Evolutionary conservation across 2,888 invertebrate genomes (phyloP).

Genomic region (Onchidella celtica): DNA sequence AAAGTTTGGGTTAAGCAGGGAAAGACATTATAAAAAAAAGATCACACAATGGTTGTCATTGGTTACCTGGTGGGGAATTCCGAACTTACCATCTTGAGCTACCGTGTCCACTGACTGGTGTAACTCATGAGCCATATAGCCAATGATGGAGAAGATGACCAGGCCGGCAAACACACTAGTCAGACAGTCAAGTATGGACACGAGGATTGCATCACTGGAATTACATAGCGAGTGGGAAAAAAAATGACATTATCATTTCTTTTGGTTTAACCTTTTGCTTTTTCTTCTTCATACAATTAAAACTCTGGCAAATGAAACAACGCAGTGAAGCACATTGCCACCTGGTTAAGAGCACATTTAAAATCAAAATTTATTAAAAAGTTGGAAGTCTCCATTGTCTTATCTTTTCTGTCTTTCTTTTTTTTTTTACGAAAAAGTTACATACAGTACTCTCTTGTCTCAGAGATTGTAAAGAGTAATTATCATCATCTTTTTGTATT

Average conservation of each 20-base stretch:
- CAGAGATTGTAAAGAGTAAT: too few relatives aligned
- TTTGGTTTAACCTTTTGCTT: not conserved
- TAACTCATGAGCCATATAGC: conserved; percentile 76
- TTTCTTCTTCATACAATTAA: too few relatives aligned
- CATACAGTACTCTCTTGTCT: too few relatives aligned
- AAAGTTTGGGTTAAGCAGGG: too few relatives aligned
- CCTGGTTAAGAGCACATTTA: too few relatives aligned
- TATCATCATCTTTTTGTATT: too few relatives aligned
- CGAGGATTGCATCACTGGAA: conserved; percentile 75
- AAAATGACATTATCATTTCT: not conserved
- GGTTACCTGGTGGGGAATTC: too few relatives aligned
- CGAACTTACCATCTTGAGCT: conserved; percentile 69
- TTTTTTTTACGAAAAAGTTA: not conserved
- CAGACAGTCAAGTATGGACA: conserved; percentile 74
- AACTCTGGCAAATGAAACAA: too few relatives aligned
- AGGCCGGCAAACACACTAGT: conserved; percentile 78
- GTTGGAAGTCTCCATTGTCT: not conserved
- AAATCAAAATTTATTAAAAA: too few relatives aligned
- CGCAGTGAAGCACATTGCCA: too few relatives aligned
- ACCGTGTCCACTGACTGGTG: conserved; percentile 68
- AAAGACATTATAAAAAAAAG: too few relatives aligned
- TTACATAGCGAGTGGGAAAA: not conserved
- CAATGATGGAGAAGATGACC: conserved; percentile 78
- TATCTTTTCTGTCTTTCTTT: not conserved
- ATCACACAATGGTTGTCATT: too few relatives aligned